Evolutionary conservation across 1,140 invertebrate species (phyloP), one percentile per base, ranked within the genome.

Genomic region (Coptotermes formosanus): DNA sequence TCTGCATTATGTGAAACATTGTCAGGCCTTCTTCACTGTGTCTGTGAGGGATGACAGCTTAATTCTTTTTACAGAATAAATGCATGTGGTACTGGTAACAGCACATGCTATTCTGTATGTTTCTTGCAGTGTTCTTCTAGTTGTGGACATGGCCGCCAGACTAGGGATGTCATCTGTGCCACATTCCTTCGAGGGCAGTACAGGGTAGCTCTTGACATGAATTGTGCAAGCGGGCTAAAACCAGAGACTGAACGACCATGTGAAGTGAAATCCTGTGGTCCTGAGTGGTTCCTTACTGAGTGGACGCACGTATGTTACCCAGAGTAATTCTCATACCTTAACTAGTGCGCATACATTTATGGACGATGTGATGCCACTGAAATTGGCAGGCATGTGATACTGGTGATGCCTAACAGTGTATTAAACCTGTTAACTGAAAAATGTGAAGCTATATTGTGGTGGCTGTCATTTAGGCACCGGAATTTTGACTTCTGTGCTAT

Each of bases 91-190:
- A 48, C 45, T 48, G 45, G 14, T 48, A 48, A 48, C 7, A 7
- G 45, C 9, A 16, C 9, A 48, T 9, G 9, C 14, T 48, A 9
- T 48, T 48, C 45, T 48, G 7, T 48, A 55, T 21, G 44, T 83
- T 83, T 25, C 23, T 81, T 30, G 84, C 90, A 94, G 89, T 97
- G 96, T 89, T 94, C 94, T 25, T 91, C 92, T 0, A 89, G 91
- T 8, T 95, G 95, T 87, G 94, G 94, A 19, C 89, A 92, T 82
- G 94, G 94, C 0, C 90, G 93, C 44, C 92, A 95, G 87, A 91
- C 91, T 6, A 90, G 85, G 84, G 88, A 88, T 45, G 90, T 91
- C 44, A 86, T 89, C 87, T 90, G 93, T 90, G 87, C 92, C 88
- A 88, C 88, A 83, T 88, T 90, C 59, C 89, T 90, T 84, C 87